phyloP scores from a whole-genome alignment of 2,888 invertebrate genomes.

The Itoplectis maculator region DNA sequence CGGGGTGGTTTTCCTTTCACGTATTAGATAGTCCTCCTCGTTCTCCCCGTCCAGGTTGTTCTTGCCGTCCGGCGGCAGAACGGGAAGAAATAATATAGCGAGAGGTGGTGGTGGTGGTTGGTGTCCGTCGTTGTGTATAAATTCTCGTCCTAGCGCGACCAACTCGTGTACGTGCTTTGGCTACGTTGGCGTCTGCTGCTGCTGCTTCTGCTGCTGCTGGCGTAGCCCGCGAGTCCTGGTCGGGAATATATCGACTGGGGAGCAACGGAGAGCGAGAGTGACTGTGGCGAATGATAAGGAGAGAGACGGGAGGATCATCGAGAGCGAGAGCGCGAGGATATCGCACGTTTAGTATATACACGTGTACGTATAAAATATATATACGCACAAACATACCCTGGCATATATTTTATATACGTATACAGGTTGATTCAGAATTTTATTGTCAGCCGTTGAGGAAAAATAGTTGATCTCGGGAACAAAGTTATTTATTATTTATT shows the following conservation, averaged over 20 bases:
- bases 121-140: slow-evolving; percentile 55
- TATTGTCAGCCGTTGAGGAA: no score
- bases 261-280: slow-evolving; percentile 58
- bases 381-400: no score
- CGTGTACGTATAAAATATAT: no score
- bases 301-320: slow-evolving; percentile 27
- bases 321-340: slow-evolving; percentile 37
- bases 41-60: slow-evolving; percentile 4
- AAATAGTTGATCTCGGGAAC: no score
- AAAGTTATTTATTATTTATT: no score
- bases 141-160: slow-evolving; percentile 47
- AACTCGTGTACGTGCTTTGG: slow-evolving; percentile 51
- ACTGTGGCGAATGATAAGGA: slow-evolving; percentile 18
- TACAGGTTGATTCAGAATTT: no score
- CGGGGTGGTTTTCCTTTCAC: slow-evolving; percentile 23
- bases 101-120: background rate
- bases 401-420: no score
- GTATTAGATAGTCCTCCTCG: slow-evolving; percentile 27
- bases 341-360: background rate
- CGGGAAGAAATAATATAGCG: slow-evolving; percentile 10
- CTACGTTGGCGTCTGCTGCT: slow-evolving; percentile 29
- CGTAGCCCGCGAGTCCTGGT: background rate
- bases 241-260: slow-evolving; percentile 63
- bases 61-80: background rate
- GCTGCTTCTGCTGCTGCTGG: no score